Evolutionary conservation across 2,888 invertebrate species (phyloP).

Genomic region (Biston betularia): DNA sequence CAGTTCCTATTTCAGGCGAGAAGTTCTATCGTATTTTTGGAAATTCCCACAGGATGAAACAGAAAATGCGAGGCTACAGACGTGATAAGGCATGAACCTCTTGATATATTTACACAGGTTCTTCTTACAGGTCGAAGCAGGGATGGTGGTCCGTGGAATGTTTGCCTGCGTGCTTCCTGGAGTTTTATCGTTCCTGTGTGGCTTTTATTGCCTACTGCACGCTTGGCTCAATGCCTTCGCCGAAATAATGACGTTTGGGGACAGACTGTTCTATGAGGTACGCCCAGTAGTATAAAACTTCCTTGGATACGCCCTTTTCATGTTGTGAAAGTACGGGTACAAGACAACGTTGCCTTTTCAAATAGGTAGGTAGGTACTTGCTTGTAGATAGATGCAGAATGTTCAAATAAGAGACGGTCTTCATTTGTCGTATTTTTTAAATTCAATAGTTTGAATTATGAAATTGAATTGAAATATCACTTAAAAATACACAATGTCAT

Average conservation of each 20-base stretch:
- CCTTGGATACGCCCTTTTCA: too few species aligned
- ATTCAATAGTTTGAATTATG: too few species aligned
- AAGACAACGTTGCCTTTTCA: too few species aligned
- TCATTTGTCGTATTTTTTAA: too few species aligned
- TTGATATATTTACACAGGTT: constrained; percentile 8
- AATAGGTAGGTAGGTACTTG: too few species aligned
- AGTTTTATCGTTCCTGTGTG: constrained; percentile 89
- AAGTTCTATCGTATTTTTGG: background rate
- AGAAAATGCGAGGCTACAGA: constrained; percentile 3
- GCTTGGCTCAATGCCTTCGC: constrained; percentile 97
- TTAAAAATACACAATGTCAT: too few species aligned
- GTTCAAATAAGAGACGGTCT: too few species aligned
- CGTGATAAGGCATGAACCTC: background rate
- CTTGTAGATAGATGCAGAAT: too few species aligned
- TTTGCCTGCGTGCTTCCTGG: constrained; percentile 92
- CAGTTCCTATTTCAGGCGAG: too few species aligned
- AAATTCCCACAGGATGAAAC: background rate
- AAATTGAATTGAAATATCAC: too few species aligned
- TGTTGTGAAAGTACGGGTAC: background rate
- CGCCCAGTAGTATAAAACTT: background rate
- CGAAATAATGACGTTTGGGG: constrained; percentile 95
- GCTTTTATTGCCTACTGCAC: constrained; percentile 95
- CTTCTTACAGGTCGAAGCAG: constrained; percentile 69
- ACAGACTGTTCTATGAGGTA: constrained; percentile 88
- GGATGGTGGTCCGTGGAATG: constrained; percentile 84